These are phyloP conservation scores for Elmis aenea DNA, from an alignment of 2,888 invertebrate species.

Conservation along the genomic window DNA sequence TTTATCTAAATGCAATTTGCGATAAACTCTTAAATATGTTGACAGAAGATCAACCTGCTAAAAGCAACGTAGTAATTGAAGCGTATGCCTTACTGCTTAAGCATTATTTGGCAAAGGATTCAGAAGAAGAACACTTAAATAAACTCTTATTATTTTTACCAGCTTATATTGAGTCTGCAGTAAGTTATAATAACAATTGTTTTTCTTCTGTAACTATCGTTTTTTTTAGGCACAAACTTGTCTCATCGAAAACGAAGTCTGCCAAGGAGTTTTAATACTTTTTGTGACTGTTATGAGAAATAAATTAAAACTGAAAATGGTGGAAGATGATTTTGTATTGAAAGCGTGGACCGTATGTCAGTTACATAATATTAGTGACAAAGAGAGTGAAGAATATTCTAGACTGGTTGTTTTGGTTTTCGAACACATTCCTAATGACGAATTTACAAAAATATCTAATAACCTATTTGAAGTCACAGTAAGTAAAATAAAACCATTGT, in stretches of 20 bases:
- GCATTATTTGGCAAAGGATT: slow-evolving; percentile 14
- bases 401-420: slow-evolving; percentile 35
- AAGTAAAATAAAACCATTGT: slow-evolving; percentile 25
- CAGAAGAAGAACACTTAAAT: slow-evolving; percentile 14
- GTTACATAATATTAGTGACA: slow-evolving; percentile 20
- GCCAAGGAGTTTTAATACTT: slow-evolving; percentile 27
- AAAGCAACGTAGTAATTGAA: slow-evolving; percentile 8
- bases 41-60: slow-evolving; percentile 2
- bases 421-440: slow-evolving; percentile 34
- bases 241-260: too few species aligned
- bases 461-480: slow-evolving; percentile 36
- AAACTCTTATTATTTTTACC: slow-evolving; percentile 13
- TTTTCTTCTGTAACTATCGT: too few species aligned
- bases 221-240: too few species aligned
- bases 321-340: slow-evolving; percentile 30
- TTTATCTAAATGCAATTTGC: slow-evolving; percentile 8
- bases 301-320: slow-evolving; percentile 27
- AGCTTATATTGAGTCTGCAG: too few species aligned
- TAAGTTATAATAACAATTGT: too few species aligned
- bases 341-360: slow-evolving; percentile 33
- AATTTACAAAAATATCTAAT: slow-evolving; percentile 30
- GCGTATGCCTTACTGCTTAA: slow-evolving; percentile 21
- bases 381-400: slow-evolving; percentile 31
- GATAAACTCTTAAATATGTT: slow-evolving; percentile 4
- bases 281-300: slow-evolving; percentile 36